Evolutionary conservation across 2,888 invertebrate genomes (phyloP).

Genomic region (Drosophila affinis): DNA sequence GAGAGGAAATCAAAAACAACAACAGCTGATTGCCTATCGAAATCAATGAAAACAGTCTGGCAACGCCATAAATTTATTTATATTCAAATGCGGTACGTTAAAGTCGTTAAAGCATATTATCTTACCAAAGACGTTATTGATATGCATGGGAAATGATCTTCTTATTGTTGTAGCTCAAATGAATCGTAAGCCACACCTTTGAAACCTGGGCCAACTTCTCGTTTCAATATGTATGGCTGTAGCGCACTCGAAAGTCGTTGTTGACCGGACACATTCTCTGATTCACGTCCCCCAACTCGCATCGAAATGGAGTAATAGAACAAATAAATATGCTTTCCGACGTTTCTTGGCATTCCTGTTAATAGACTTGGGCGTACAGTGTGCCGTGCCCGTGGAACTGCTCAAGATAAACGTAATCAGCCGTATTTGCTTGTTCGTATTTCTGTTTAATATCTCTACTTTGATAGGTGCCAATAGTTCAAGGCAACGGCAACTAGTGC

Average conservation of each 20-base stretch:
- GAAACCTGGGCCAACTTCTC: background rate
- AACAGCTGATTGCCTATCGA: constrained; percentile 7
- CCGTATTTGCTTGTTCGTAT: constrained; percentile 30
- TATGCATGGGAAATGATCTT: background rate
- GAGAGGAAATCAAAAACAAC: constrained; percentile 20
- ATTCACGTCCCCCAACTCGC: constrained; percentile 23
- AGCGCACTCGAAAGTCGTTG: constrained; percentile 12
- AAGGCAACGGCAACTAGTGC: background rate
- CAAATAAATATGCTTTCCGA: constrained; percentile 37
- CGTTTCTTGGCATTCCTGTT: constrained; percentile 31
- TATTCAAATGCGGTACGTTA: constrained; percentile 26
- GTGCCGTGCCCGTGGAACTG: constrained; percentile 7
- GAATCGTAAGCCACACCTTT: background rate
- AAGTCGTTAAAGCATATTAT: background rate
- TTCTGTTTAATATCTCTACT: constrained; percentile 42
- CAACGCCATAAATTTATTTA: constrained; percentile 40
- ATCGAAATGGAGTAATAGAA: constrained; percentile 36
- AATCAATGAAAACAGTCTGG: constrained; percentile 5
- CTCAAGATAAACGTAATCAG: constrained; percentile 76
- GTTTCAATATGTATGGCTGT: background rate
- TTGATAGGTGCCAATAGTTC: constrained; percentile 9
- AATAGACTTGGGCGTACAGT: constrained; percentile 41
- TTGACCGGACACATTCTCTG: constrained; percentile 2
- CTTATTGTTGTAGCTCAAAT: too few species aligned
- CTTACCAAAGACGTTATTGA: background rate